A percentile compares a stretch with the other conserved stretches of the same genome.
Conservation (phyloP, 2,888 invertebrate species). For the Phrixothrix hirtus region DNA sequence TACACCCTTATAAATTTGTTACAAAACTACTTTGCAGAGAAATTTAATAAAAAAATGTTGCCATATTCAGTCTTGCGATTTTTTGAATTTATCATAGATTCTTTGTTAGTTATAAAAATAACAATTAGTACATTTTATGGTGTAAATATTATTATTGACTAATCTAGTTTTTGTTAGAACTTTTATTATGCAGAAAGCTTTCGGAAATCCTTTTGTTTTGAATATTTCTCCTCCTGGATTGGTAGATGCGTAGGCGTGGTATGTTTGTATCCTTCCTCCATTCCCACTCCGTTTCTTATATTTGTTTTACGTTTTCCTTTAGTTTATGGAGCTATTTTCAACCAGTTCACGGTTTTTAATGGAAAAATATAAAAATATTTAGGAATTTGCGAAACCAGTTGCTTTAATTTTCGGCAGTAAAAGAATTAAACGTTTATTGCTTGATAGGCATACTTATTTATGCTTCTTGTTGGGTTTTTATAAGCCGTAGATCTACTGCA, state of each 20-base stretch:
- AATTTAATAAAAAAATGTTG: too few relatives aligned
- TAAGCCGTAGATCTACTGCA: neutral
- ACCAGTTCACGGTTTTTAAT: too few relatives aligned
- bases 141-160: constrained; percentile 14
- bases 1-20: too few relatives aligned
- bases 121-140: neutral
- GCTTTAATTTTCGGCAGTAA: too few relatives aligned
- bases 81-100: neutral
- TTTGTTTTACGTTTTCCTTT: constrained; percentile 32
- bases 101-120: neutral
- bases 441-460: too few relatives aligned
- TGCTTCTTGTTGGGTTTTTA: neutral
- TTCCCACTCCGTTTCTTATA: constrained; percentile 29
- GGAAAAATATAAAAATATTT: too few relatives aligned
- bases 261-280: constrained; percentile 39
- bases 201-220: constrained; percentile 21
- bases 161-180: constrained; percentile 14
- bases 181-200: constrained; percentile 18
- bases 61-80: too few relatives aligned
- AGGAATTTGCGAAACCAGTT: too few relatives aligned
- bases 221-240: constrained; percentile 37
- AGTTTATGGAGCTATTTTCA: too few relatives aligned
- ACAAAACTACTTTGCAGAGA: too few relatives aligned
- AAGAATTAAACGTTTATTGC: too few relatives aligned
- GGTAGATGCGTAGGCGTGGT: constrained; percentile 41